Evolutionary conservation across 2,888 invertebrate species (phyloP).

Genomic region (Icerya purchasi): DNA sequence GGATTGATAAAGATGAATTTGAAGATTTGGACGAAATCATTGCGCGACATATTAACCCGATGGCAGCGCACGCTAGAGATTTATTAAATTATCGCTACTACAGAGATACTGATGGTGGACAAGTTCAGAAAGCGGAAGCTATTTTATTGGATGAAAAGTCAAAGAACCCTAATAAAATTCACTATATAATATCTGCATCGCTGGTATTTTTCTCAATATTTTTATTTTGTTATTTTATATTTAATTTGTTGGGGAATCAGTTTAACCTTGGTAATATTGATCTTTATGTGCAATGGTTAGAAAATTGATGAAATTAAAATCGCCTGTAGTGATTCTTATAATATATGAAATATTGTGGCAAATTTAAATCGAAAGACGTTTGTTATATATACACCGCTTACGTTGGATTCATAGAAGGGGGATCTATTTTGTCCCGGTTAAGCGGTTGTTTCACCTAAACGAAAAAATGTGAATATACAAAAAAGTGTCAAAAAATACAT

Average conservation of each 20-base stretch:
- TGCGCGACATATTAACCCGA: conserved; percentile 84
- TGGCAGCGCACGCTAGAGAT: conserved; percentile 85
- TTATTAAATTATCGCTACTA: conserved; percentile 80
- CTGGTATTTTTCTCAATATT: conserved; percentile 28
- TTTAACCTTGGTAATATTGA: background rate
- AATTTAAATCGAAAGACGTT: too few species aligned
- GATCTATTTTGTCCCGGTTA: too few species aligned
- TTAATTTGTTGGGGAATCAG: background rate
- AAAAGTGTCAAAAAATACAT: too few species aligned
- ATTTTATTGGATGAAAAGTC: conserved; percentile 69
- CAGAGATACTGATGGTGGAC: conserved; percentile 49
- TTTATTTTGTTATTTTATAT: too few species aligned
- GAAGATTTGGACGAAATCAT: conserved; percentile 99
- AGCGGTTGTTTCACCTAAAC: too few species aligned
- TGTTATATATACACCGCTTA: too few species aligned
- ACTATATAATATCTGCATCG: conserved; percentile 64
- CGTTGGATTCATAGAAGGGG: too few species aligned
- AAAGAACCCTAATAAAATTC: conserved; percentile 68
- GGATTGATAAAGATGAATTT: conserved; percentile 80
- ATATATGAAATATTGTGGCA: too few species aligned
- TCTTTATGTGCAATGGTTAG: too few species aligned
- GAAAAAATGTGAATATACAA: too few species aligned
- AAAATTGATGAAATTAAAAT: too few species aligned
- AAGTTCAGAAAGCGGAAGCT: conserved; percentile 72
- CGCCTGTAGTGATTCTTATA: too few species aligned